Evolutionary conservation across 2,888 invertebrate species (phyloP).

Genomic region (Gibbula magus): DNA sequence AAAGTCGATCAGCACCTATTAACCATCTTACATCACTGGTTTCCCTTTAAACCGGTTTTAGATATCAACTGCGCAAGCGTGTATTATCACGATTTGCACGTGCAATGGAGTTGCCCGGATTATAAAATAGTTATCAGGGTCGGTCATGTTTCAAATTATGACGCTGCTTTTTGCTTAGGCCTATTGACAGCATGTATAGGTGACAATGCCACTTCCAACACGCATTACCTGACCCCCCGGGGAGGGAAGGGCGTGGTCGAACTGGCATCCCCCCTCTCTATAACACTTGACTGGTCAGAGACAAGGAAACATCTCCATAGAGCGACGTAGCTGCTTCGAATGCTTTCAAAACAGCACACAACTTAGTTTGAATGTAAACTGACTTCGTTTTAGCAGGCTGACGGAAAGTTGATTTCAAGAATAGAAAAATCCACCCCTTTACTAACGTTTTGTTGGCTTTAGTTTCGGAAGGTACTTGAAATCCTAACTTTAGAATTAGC

Average conservation of each 20-base stretch:
- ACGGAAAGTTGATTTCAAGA: neutral
- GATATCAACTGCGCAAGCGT: neutral
- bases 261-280: constrained; percentile 7
- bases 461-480: constrained; percentile 11
- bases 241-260: neutral
- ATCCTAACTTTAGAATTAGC: neutral
- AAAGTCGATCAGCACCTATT: too few species aligned
- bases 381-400: neutral
- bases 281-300: constrained; percentile 14
- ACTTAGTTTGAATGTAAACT: constrained; percentile 4
- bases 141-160: neutral
- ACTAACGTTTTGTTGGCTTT: constrained; percentile 4
- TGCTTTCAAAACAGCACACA: neutral
- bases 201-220: neutral
- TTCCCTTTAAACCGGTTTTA: neutral
- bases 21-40: too few species aligned
- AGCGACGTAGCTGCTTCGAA: neutral
- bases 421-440: constrained; percentile 20
- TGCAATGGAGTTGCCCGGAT: neutral
- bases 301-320: neutral
- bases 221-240: constrained; percentile 4
- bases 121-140: too few species aligned
- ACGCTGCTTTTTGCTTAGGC: neutral
- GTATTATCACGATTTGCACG: neutral
- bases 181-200: neutral